A percentile compares a stretch with the other conserved stretches of the same genome.
These are phyloP conservation scores for Megaceryle torquata DNA, from an alignment of 2,113 vertebrate species.

Conservation along the genomic window DNA sequence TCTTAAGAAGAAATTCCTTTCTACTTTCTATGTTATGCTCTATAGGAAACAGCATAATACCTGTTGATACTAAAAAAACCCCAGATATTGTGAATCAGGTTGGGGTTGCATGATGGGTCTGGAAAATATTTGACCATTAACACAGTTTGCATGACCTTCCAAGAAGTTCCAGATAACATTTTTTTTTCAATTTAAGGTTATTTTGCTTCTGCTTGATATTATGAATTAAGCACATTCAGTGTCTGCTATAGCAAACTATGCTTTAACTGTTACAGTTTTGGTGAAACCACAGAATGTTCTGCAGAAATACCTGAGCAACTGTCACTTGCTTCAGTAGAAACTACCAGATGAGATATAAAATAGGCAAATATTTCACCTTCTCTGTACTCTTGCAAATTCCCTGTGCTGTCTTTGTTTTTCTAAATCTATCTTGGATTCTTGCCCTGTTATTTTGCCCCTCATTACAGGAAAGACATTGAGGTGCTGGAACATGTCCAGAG, in stretches of 20 bases:
- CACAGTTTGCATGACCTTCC: neutral
- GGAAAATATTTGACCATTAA: neutral
- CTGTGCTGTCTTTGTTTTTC: neutral
- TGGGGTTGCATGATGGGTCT: neutral
- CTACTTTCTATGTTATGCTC: neutral
- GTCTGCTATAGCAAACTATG: neutral
- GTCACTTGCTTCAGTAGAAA: neutral
- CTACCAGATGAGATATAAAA: neutral
- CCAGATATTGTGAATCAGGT: neutral
- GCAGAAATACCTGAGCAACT: neutral
- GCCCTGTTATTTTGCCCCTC: neutral
- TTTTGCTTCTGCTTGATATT: neutral
- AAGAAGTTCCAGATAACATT: neutral
- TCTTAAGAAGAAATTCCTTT: neutral
- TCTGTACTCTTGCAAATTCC: neutral
- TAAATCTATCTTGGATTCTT: neutral
- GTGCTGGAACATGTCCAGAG: no score
- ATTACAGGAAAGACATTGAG: no score
- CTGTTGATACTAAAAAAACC: neutral
- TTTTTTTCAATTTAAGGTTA: neutral
- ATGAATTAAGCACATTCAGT: neutral
- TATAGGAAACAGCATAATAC: neutral
- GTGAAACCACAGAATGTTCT: neutral
- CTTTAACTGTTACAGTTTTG: neutral
- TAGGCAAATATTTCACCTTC: neutral